Evolutionary conservation across 2,113 vertebrate genomes (phyloP).

Genomic region (Callionymus lyra): DNA sequence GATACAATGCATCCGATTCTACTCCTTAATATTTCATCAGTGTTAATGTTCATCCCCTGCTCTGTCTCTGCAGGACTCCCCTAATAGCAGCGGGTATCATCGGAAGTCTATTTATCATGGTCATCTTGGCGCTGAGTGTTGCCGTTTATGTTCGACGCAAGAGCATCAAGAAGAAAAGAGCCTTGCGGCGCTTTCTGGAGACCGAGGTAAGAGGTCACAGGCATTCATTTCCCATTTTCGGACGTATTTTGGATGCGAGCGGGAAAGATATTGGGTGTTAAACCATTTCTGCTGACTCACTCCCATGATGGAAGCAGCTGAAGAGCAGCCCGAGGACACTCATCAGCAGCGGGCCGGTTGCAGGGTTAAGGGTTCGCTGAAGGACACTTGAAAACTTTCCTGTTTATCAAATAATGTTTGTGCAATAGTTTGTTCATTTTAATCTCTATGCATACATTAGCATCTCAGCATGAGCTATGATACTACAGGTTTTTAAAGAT

Average conservation of each 20-base stretch:
- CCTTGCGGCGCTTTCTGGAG: conserved; percentile 85
- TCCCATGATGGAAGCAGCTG: no score
- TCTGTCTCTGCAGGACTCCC: conserved; percentile 74
- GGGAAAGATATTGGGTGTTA: no score
- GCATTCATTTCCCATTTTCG: not conserved
- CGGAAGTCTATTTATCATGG: conserved; percentile 85
- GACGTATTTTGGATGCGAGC: not conserved
- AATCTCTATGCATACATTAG: not conserved
- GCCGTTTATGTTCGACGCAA: conserved; percentile 86
- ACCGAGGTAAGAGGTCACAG: conserved; percentile 77
- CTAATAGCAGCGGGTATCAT: conserved; percentile 90
- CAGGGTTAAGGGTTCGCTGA: no score
- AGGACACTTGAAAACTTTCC: no score
- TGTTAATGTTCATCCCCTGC: conserved; percentile 6
- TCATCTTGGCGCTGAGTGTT: conserved; percentile 84
- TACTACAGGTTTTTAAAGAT: not conserved
- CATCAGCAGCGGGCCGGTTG: no score
- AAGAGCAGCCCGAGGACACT: no score
- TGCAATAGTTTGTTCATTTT: no score
- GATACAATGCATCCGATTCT: no score
- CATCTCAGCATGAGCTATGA: not conserved
- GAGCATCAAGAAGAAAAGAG: conserved; percentile 96
- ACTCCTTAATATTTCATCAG: conserved; percentile 15
- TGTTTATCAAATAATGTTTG: no score
- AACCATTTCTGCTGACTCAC: no score